Evolutionary conservation across 2,888 invertebrate genomes (phyloP).

Genomic region (Himalopsyche japonica): DNA sequence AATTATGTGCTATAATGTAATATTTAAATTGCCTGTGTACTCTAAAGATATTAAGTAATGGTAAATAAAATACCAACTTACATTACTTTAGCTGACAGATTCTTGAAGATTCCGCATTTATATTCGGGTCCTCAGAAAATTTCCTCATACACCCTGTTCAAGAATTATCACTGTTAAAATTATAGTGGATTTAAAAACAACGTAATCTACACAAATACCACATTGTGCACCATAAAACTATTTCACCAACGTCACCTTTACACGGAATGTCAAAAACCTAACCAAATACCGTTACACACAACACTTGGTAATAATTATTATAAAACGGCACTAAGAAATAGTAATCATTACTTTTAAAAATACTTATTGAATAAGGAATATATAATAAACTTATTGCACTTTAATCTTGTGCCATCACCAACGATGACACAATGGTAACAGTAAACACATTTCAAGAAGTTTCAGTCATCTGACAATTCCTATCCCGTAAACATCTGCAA

Average conservation of each 20-base stretch:
- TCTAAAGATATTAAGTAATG: too few relatives aligned
- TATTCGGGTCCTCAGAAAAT: neutral
- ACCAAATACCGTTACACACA: conserved; percentile 19
- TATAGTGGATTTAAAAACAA: neutral
- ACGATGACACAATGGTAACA: neutral
- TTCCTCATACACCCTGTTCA: neutral
- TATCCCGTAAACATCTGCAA: neutral
- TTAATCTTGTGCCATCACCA: neutral
- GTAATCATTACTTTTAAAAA: neutral
- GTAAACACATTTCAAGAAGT: neutral
- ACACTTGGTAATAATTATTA: conserved; percentile 10
- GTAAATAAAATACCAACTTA: neutral
- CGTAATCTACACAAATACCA: conserved; percentile 2
- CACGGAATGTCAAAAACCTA: conserved; percentile 19
- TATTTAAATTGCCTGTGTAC: too few relatives aligned
- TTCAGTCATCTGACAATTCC: neutral
- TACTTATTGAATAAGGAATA: neutral
- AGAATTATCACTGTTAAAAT: neutral
- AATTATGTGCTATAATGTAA: too few relatives aligned
- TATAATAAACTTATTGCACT: neutral
- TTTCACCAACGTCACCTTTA: conserved; percentile 19
- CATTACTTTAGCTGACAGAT: neutral
- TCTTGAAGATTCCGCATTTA: conserved; percentile 4
- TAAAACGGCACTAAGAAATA: neutral
- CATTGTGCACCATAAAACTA: conserved; percentile 5